Evolutionary conservation across 1,140 invertebrate genomes (phyloP).

Genomic region (Gonatopus flavifemur): DNA sequence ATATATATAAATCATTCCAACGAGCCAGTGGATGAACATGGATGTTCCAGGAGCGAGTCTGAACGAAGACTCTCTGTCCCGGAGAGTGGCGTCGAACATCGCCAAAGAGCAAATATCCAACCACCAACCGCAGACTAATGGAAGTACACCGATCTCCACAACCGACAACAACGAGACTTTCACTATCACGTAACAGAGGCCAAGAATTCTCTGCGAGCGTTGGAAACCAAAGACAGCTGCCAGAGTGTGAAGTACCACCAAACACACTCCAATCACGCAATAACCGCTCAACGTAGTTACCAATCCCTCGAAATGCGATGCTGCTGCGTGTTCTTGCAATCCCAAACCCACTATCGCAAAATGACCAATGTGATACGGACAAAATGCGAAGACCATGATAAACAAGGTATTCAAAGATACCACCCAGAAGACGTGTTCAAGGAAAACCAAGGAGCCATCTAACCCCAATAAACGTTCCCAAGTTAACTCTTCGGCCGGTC

Average conservation of each 20-base stretch:
- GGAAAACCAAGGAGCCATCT: slow-evolving; percentile 94
- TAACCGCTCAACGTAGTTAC: slow-evolving; percentile 93
- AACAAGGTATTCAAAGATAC: slow-evolving; percentile 96
- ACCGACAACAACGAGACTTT: slow-evolving; percentile 92
- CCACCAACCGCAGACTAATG: slow-evolving; percentile 98
- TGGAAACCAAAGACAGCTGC: slow-evolving; percentile 75
- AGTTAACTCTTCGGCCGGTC: slow-evolving; percentile 95
- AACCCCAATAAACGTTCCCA: slow-evolving; percentile 96
- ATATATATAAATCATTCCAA: slow-evolving; percentile 99
- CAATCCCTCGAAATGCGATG: slow-evolving; percentile 89
- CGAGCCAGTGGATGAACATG: slow-evolving; percentile 98
- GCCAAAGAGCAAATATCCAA: slow-evolving; percentile 96
- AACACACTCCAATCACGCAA: slow-evolving; percentile 81
- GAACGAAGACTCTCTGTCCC: slow-evolving; percentile 86
- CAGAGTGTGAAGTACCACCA: slow-evolving; percentile 82
- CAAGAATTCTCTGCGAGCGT: slow-evolving; percentile 82
- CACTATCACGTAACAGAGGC: slow-evolving; percentile 95
- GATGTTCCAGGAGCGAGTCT: slow-evolving; percentile 89
- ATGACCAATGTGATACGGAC: slow-evolving; percentile 93
- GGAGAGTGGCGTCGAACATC: slow-evolving; percentile 90
- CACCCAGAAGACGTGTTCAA: slow-evolving; percentile 99
- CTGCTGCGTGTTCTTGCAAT: slow-evolving; percentile 72
- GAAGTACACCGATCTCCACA: slow-evolving; percentile 95
- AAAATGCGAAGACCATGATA: slow-evolving; percentile 92
- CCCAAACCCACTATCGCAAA: slow-evolving; percentile 77